Conservation (phyloP, 2,113 vertebrate genomes). For the human region DNA sequence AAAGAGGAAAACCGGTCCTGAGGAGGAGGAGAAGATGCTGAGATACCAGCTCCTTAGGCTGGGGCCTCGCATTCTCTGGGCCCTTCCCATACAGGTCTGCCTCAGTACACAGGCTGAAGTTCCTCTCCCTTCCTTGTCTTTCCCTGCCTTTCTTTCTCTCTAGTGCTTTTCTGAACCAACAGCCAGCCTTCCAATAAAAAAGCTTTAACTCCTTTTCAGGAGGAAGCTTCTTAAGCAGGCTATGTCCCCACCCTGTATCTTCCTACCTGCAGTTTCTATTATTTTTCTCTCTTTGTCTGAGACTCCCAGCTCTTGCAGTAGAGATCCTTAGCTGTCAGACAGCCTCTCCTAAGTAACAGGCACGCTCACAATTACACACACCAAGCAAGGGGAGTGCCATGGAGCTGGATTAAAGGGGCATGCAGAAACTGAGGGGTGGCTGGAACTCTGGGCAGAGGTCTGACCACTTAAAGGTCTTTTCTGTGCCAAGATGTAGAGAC, state of each 20-base stretch:
- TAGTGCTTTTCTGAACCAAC: neutral
- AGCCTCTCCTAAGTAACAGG: neutral
- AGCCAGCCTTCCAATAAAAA: neutral
- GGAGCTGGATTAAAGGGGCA: neutral
- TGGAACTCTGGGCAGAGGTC: neutral
- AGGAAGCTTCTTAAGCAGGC: neutral
- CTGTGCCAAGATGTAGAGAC: neutral
- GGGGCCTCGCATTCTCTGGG: neutral
- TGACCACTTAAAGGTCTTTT: neutral
- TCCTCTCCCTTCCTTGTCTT: neutral
- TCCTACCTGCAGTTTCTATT: conserved; percentile 21
- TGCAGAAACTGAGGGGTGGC: accelerated
- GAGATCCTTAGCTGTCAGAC: neutral
- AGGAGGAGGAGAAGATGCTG: neutral
- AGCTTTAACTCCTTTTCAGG: neutral
- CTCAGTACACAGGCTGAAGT: neutral
- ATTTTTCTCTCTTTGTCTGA: conserved; percentile 43
- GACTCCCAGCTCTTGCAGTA: neutral
- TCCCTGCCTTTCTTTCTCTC: neutral
- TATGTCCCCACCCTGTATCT: neutral
- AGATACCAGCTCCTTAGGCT: neutral
- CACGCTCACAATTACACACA: neutral
- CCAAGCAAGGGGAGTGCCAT: neutral
- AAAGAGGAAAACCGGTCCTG: neutral
- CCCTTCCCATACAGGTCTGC: neutral